These are phyloP conservation scores for Philhelius pedissequus DNA, from an alignment of 2,888 invertebrate genomes.

Conservation along the genomic window DNA sequence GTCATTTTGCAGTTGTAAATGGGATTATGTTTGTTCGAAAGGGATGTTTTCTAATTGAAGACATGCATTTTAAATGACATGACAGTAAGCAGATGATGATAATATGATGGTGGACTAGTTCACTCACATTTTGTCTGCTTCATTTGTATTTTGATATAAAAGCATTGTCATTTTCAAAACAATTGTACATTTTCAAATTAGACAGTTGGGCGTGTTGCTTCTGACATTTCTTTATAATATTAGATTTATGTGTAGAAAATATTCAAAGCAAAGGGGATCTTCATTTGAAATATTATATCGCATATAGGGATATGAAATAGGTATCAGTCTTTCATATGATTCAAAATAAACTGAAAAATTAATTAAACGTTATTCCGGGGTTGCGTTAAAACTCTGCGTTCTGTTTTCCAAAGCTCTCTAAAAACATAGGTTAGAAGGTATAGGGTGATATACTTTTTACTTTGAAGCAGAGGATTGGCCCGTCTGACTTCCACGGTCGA, in stretches of 20 bases:
- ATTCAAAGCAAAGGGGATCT: background rate
- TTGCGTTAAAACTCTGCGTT: too few relatives aligned
- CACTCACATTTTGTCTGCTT: background rate
- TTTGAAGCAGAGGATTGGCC: too few relatives aligned
- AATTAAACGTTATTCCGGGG: background rate
- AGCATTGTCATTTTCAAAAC: background rate
- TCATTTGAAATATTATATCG: background rate
- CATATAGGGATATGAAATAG: background rate
- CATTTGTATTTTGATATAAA: background rate
- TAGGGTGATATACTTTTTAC: too few relatives aligned
- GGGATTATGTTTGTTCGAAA: conserved; percentile 51
- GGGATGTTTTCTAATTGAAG: conserved; percentile 65
- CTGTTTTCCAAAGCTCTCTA: too few relatives aligned
- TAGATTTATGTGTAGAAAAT: background rate
- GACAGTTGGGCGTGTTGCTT: conserved; percentile 5
- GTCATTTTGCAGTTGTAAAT: conserved; percentile 61
- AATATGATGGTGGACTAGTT: background rate
- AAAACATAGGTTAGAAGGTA: too few relatives aligned
- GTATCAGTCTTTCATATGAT: background rate
- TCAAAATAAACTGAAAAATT: background rate
- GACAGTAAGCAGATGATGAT: conserved; percentile 44
- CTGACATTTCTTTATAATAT: background rate
- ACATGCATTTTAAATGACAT: conserved; percentile 38
- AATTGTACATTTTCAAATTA: background rate
- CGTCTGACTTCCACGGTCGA: too few relatives aligned